These are phyloP conservation scores for Barnardius zonarius DNA, from an alignment of 2,113 vertebrate species.

Conservation along the genomic window DNA sequence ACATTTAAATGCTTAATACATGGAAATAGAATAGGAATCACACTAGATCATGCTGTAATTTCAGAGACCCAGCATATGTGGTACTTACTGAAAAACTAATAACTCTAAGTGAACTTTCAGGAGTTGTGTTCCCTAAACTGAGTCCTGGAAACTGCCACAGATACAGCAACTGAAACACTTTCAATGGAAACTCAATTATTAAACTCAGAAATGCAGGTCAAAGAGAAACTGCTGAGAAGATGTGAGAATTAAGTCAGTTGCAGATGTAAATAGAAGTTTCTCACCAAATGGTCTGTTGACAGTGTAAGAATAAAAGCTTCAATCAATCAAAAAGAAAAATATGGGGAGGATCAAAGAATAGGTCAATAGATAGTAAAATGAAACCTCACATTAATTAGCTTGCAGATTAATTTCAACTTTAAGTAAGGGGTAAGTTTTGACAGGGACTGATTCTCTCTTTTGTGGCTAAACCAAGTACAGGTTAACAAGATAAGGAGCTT, in stretches of 20 bases:
- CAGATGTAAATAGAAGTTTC: constrained; percentile 9
- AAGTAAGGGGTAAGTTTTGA: background rate
- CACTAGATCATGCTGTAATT: background rate
- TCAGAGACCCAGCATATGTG: background rate
- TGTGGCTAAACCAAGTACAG: background rate
- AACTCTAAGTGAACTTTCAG: background rate
- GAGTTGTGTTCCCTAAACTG: background rate
- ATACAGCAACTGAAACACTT: background rate
- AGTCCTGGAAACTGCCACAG: background rate
- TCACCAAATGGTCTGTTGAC: constrained; percentile 2
- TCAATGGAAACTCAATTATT: constrained; percentile 14
- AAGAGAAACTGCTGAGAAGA: constrained; percentile 25
- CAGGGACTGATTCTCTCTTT: background rate
- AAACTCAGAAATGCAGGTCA: constrained; percentile 36
- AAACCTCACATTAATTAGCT: constrained; percentile 1
- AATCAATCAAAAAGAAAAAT: background rate
- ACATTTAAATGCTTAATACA: background rate
- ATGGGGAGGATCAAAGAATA: background rate
- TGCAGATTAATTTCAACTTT: constrained; percentile 2
- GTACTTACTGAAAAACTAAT: background rate
- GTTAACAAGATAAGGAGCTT: background rate
- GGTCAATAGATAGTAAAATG: background rate
- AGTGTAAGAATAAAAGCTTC: constrained; percentile 17
- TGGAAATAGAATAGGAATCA: background rate
- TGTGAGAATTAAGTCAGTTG: constrained; percentile 26